phyloP scores from a whole-genome alignment of 2,888 invertebrate genomes.

The Napeogenes sylphis region DNA sequence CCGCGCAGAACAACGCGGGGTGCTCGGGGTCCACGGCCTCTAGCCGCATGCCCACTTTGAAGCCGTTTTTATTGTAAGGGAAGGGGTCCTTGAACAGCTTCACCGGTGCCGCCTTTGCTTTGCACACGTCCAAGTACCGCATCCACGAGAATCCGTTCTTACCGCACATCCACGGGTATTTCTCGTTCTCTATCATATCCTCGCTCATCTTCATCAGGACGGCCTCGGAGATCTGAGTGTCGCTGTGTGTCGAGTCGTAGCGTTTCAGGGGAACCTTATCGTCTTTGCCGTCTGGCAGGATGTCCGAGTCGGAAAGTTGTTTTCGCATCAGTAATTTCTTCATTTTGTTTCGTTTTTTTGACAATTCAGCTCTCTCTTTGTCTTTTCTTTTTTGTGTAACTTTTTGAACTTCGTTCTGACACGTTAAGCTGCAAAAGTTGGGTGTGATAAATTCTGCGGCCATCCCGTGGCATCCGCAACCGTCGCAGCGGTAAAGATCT shows the following conservation, averaged over 20 bases:
- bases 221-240: conserved; percentile 46
- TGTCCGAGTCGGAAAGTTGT: conserved; percentile 55
- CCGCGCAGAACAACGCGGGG: conserved; percentile 92
- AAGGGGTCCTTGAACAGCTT: conserved; percentile 89
- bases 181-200: conserved; percentile 58
- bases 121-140: conserved; percentile 84
- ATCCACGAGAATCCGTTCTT: conserved; percentile 88
- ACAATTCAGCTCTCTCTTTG: conserved; percentile 54
- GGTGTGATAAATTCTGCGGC: conserved; percentile 89
- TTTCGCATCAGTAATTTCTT: conserved; percentile 65
- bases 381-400: conserved; percentile 61
- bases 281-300: conserved; percentile 45
- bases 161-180: conserved; percentile 83
- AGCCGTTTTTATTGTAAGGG: conserved; percentile 85
- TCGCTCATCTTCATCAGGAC: conserved; percentile 53
- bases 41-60: conserved; percentile 91
- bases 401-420: conserved; percentile 76
- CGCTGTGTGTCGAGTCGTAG: conserved; percentile 44
- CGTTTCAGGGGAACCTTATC: conserved; percentile 48
- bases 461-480: conserved; percentile 91
- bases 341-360: conserved; percentile 65
- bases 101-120: conserved; percentile 84
- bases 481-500: conserved; percentile 87
- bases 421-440: conserved; percentile 85
- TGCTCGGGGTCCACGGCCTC: conserved; percentile 97